Percentiles rank a stretch among this genome's conserved stretches.
phyloP scores from a whole-genome alignment of 2,888 invertebrate genomes.

The Hemaris fuciformis region DNA sequence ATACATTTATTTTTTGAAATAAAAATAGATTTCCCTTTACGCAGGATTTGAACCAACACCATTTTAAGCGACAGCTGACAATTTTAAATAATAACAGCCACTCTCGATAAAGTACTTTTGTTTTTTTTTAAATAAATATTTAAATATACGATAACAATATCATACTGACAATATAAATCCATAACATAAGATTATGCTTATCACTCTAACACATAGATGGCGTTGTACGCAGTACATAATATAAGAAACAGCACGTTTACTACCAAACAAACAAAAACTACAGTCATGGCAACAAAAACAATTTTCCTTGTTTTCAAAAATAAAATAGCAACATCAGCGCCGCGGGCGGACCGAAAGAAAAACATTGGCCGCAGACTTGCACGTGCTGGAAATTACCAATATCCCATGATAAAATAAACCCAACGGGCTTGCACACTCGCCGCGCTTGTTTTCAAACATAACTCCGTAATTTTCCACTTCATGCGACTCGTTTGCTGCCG shows the following conservation, averaged over 20 bases:
- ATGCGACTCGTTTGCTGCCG: conserved; percentile 13
- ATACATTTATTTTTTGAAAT: too few relatives aligned
- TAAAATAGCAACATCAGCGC: conserved; percentile 36
- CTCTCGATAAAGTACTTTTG: too few relatives aligned
- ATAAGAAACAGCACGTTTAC: conserved; percentile 12
- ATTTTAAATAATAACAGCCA: too few relatives aligned
- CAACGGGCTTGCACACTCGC: conserved; percentile 18
- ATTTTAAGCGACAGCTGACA: too few relatives aligned
- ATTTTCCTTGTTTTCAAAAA: conserved; percentile 44
- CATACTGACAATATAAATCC: too few relatives aligned
- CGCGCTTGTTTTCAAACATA: conserved; percentile 62
- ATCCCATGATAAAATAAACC: conserved; percentile 79
- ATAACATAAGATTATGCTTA: too few relatives aligned
- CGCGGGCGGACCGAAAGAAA: conserved; percentile 49
- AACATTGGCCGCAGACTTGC: conserved; percentile 45
- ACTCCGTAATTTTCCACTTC: conserved; percentile 39
- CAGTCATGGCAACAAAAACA: conserved; percentile 31
- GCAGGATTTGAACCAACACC: too few relatives aligned
- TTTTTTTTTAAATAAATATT: too few relatives aligned
- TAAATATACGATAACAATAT: too few relatives aligned
- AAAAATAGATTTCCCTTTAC: too few relatives aligned
- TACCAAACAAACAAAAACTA: conserved; percentile 15
- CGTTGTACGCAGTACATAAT: conserved; percentile 19
- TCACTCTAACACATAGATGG: conserved; percentile 27
- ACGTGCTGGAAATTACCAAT: conserved; percentile 75